Evolutionary conservation across 1,140 invertebrate genomes (phyloP).

Genomic region (Trissolcus basalis): DNA sequence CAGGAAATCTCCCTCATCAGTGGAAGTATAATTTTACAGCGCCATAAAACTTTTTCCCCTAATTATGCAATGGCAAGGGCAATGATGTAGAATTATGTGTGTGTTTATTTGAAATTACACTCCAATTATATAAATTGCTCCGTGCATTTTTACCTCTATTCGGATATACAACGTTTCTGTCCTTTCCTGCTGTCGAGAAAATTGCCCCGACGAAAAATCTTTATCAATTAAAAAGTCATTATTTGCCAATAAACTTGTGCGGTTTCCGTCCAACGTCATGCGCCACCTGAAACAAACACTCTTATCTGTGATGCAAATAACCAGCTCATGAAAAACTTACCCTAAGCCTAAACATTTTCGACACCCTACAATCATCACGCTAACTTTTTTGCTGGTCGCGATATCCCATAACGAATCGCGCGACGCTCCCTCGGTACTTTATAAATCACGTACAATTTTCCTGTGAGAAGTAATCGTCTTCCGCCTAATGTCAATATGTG

Average conservation of each 20-base stretch:
- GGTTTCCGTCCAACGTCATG: background rate
- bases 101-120: slow-evolving; percentile 46
- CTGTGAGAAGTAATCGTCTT: slow-evolving; percentile 24
- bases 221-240: slow-evolving; percentile 35
- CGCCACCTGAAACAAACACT: slow-evolving; percentile 8
- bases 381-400: slow-evolving; percentile 21
- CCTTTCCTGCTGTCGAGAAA: background rate
- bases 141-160: slow-evolving; percentile 30
- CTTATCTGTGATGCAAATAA: slow-evolving; percentile 47
- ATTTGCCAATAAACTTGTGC: slow-evolving; percentile 1
- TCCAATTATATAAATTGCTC: slow-evolving; percentile 40
- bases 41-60: slow-evolving; percentile 23
- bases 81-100: slow-evolving; percentile 38
- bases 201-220: slow-evolving; percentile 1
- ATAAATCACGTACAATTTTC: slow-evolving; percentile 35
- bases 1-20: no score
- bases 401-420: slow-evolving; percentile 28
- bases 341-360: slow-evolving; percentile 28
- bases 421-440: slow-evolving; percentile 10
- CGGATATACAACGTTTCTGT: slow-evolving; percentile 20
- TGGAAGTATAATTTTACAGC: slow-evolving; percentile 19
- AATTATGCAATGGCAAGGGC: slow-evolving; percentile 28
- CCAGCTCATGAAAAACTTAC: slow-evolving; percentile 18
- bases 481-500: slow-evolving; percentile 34
- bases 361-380: slow-evolving; percentile 31